Base-by-base conservation (phyloP, 2,797 vertebrate species). In the Channa striata region DNA sequence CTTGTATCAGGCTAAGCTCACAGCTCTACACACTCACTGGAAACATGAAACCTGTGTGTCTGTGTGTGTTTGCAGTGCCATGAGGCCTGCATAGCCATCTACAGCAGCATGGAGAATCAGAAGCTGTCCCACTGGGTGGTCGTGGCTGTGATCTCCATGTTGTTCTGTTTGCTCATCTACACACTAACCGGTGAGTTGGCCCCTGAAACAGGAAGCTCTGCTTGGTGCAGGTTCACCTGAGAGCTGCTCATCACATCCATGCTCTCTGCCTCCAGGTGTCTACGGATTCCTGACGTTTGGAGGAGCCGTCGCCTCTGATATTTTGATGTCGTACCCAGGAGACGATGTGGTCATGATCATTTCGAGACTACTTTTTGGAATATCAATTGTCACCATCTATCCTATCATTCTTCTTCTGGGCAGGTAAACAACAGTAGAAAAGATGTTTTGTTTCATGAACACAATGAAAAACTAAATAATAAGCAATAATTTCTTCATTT, bases 321-420 rank as follows among this genome's bases (percentile, higher is more conserved):
- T 99, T 79, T 82, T 99, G 80, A 97, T 99, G 97, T 98, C 97
- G 62, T 99, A 98, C 89, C 95, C 97, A 0, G 96, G 95, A 71
- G 91, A 95, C 0, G 96, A 99, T 8, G 89, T 91, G 0, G 67
- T 95, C 0, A 91, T 98, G 85, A 91, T 98, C 0, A 69, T 98
- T 0, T 96, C 96, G 20, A 95, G 97, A 25, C 86, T 98, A 36
- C 94, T 99, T 40, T 99, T 99, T 1, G 95, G 95, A 0, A 72
- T 98, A 69, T 99, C 97, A 13, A 94, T 99, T 0, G 25, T 99
- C 83, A 99, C 98, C 4, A 96, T 97, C 78, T 99, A 99, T 89
- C 98, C 97, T 42, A 99, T 99, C 0, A 96, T 94, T 71, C 93
- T 99, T 56, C 95, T 98, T 49, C 88, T 99, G 87, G 97, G 98